Conservation (phyloP, 2,797 vertebrate species). For the Poeciliopsis paucimaculata region DNA sequence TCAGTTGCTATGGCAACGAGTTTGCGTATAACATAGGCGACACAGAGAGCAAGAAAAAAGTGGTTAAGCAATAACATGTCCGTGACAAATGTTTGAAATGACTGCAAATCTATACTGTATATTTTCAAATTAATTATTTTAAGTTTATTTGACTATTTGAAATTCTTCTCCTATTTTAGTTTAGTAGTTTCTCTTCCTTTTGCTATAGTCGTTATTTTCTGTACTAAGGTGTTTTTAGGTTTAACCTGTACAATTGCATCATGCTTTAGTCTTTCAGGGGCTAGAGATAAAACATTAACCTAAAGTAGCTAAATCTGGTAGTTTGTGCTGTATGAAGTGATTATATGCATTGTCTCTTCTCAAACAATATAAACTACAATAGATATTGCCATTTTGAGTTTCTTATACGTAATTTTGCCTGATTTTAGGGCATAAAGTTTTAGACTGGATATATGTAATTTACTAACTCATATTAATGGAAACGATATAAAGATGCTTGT, state of each 20-base stretch:
- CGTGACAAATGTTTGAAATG: neutral
- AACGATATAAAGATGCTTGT: neutral
- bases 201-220: neutral
- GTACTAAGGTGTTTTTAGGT: neutral
- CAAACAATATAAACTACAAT: neutral
- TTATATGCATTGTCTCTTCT: neutral
- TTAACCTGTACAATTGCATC: neutral
- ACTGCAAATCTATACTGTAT: neutral
- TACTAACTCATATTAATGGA: neutral
- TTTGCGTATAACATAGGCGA: too few relatives aligned
- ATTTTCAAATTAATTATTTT: neutral
- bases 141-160: neutral
- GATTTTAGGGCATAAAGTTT: neutral
- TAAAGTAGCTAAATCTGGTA: neutral
- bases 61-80: too few relatives aligned
- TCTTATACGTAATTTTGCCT: slow-evolving; percentile 6
- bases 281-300: neutral
- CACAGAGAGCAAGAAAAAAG: too few relatives aligned
- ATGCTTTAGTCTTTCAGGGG: neutral
- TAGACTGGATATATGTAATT: neutral
- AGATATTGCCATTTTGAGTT: neutral
- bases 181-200: neutral
- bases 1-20: too few relatives aligned
- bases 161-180: neutral
- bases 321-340: neutral